Base-by-base conservation (phyloP, 2,888 invertebrate species). In the Archaeoteleia sp. region DNA sequence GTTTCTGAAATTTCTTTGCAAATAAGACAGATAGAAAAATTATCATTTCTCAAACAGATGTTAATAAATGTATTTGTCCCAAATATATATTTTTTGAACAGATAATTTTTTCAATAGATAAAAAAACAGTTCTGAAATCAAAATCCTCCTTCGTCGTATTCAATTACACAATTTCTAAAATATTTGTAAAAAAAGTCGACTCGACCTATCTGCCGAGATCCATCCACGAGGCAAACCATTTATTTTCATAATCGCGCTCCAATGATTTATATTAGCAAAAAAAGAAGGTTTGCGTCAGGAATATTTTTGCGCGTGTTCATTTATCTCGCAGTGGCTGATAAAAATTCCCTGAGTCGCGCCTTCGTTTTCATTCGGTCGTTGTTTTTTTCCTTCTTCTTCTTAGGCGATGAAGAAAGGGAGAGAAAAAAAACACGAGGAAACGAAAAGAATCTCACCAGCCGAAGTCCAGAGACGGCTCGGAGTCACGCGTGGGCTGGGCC, bases 401-500 rank as follows among this genome's bases (percentile, higher is more conserved):
- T 5, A 8, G 39, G 13, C 30, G 53, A 49, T 10, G 39, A 23
- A 32, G 23, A 39, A 15, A 30, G 40, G 45, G 14, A 55, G 12
- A 12, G 10, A 57, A 49, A 54, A 30, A 45, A 29, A 39, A 14
- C 2, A 20, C 20, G 6, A 30, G 12, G 15, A 55, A 39, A 29
- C n/a, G 9, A 42, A 58, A 40, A 49, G 34, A 61, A 39, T 53
- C 45, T 51, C 34, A 39, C 48, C 35, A 53, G 55, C 51, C 43
- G 30, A 61, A 61, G 39, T 53, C 51, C 51, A 49, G 20, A 54
- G 67, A 61, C 61, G 30, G 54, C 53, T 53, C 54, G 58, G 65
- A 67, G 63, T 63, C 62, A 70, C 49, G 70, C 68, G 71, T 73
- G 69, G 67, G 71, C 71, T 54, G 69, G 32, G 55, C 49, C 60